These are phyloP conservation scores for Hydrozoanthus tunicans DNA, from an alignment of 64 coral and sea anemone genomes.

Conservation along the genomic window DNA sequence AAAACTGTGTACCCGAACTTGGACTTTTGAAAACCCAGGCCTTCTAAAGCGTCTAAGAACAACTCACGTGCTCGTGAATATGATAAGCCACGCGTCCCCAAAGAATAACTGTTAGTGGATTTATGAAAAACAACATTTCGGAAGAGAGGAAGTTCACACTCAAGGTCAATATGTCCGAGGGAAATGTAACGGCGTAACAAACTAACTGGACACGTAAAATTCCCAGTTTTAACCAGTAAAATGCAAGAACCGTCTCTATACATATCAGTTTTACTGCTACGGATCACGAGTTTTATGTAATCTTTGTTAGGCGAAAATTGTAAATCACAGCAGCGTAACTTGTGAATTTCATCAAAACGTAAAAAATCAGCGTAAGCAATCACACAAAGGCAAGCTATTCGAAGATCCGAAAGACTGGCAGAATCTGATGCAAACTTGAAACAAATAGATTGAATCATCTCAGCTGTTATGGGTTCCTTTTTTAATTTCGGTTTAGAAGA, in stretches of 20 bases:
- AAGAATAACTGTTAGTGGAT: slow-evolving; percentile 27
- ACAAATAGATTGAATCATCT: too few species aligned
- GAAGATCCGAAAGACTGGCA: too few species aligned
- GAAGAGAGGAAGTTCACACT: slow-evolving; percentile 39
- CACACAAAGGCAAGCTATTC: too few species aligned
- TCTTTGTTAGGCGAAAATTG: not conserved
- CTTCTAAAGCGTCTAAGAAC: slow-evolving; percentile 24
- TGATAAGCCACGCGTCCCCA: slow-evolving; percentile 10
- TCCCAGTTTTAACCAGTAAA: not conserved
- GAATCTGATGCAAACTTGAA: too few species aligned
- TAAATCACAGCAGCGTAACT: too few species aligned
- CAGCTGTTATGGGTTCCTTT: too few species aligned
- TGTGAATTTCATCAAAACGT: too few species aligned
- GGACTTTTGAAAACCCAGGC: slow-evolving; percentile 11
- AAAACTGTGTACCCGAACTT: slow-evolving; percentile 42
- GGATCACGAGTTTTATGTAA: not conserved
- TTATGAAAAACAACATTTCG: slow-evolving; percentile 53
- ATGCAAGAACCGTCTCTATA: not conserved
- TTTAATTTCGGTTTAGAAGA: too few species aligned
- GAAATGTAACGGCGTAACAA: not conserved
- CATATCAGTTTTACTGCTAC: not conserved
- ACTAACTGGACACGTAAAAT: not conserved
- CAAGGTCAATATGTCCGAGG: not conserved
- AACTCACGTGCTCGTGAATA: slow-evolving; percentile 12
- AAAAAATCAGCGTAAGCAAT: too few species aligned